phyloP scores from a whole-genome alignment of 2,113 vertebrate species.

The Triplophysa rosa region DNA sequence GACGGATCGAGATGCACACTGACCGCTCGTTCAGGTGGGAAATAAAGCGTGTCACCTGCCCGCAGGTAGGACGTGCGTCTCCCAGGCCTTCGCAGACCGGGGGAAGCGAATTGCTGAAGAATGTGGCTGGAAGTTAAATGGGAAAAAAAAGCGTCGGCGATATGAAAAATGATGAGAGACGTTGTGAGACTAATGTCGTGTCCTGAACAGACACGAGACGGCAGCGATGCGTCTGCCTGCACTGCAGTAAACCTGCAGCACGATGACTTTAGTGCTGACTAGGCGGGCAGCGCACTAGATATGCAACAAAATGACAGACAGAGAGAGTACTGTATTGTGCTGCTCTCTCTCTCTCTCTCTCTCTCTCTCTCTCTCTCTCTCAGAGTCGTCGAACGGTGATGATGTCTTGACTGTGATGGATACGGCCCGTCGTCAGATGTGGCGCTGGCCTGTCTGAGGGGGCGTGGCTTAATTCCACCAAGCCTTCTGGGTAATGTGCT shows the following conservation, averaged over 20 bases:
- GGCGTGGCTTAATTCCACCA: conserved; percentile 37
- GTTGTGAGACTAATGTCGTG: neutral
- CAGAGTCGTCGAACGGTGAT: neutral
- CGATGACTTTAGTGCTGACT: neutral
- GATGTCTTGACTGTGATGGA: conserved; percentile 38
- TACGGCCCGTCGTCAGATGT: conserved; percentile 23
- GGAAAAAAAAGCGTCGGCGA: neutral
- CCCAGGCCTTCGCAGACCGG: neutral
- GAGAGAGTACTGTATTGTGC: conserved; percentile 5
- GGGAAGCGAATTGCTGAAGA: neutral
- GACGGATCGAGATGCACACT: conserved; percentile 68
- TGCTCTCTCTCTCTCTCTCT: neutral
- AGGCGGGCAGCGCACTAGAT: neutral
- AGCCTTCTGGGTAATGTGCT: conserved; percentile 51
- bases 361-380: neutral
- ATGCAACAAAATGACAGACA: neutral
- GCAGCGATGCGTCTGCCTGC: too few relatives aligned
- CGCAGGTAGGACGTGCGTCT: conserved; percentile 21
- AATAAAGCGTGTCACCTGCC: conserved; percentile 50
- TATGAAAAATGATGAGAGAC: neutral
- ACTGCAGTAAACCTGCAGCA: too few relatives aligned
- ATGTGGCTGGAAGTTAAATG: conserved; percentile 16
- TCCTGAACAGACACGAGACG: too few relatives aligned
- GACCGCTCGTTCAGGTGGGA: conserved; percentile 50
- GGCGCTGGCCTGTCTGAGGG: conserved; percentile 53